Base-by-base conservation (phyloP, 2,113 vertebrate species). In the Neogobius melanostomus region DNA sequence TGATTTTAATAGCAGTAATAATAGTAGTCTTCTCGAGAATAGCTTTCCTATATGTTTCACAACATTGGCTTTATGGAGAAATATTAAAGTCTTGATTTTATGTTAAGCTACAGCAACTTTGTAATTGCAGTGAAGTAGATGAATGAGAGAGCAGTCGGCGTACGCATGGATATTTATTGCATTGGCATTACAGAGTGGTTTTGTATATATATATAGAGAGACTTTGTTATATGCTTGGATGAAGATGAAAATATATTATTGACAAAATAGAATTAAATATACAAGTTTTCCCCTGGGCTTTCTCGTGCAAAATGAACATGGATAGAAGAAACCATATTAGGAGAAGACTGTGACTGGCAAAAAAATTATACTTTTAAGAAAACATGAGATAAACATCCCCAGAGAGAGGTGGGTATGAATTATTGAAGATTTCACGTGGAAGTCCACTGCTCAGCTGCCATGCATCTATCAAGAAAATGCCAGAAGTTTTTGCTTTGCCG, bases 1-100 rank as follows among this genome's bases (percentile, higher is more conserved):
- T 89, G 77, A 91, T 88, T 92, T 89, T 90, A 91, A 91, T 87
- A 75, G 84, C 78, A 72, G 68, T 88, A 91, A 93, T 89, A 91
- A 92, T n/a, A 16, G 59, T 83, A 60, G 85, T 83, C 88, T 86
- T 88, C 85, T 84, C 89, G 81, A 91, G 83, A 86, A 85, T 69
- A 70, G 78, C 81, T 82, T 79, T 87, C 52, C 47, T 76, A 80
- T 81, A 77, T 76, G 77, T 81, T 86, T 84, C 78, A 74, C 82
- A 87, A 85, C 88, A 87, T 89, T 90, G 85, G 81, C 68, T 82
- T 84, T 76, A 75, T 43, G 17, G 66, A 67, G 49, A 49, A 57
- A 80, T 82, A 79, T 48, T 71, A 64, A 71, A 62, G 52, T 67
- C 70, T 69, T 59, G 53, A 64, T 74, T 81, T 81, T 77, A 77